phyloP scores from a whole-genome alignment of 2,113 vertebrate species.

The Prochilodus magdalenae region DNA sequence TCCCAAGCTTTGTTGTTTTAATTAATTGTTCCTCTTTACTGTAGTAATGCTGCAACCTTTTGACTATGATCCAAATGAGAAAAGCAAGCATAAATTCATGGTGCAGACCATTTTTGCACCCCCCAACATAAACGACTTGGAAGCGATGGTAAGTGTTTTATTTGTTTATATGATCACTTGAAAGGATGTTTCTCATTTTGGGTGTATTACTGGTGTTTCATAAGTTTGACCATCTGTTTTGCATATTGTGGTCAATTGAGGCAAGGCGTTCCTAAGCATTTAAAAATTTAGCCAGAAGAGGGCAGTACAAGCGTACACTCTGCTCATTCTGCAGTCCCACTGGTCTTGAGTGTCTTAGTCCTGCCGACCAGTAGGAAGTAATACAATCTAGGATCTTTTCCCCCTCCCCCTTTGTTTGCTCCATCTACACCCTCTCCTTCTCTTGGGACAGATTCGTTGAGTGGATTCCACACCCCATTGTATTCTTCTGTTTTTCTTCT shows the following conservation, averaged over 20 bases:
- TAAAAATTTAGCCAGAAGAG: slow-evolving; percentile 22
- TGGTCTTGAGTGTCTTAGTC: neutral
- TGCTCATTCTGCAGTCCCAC: neutral
- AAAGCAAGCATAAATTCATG: slow-evolving; percentile 95
- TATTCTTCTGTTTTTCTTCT: neutral
- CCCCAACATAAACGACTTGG: slow-evolving; percentile 84
- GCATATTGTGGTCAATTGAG: neutral
- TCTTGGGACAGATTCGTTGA: too few species aligned
- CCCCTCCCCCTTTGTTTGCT: neutral
- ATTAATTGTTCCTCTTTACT: slow-evolving; percentile 8
- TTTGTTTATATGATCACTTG: neutral
- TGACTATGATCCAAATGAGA: slow-evolving; percentile 92
- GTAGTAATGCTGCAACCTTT: slow-evolving; percentile 92
- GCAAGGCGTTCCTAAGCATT: neutral
- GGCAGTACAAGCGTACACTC: neutral
- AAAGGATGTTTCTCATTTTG: neutral
- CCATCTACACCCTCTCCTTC: neutral
- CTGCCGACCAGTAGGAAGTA: slow-evolving; percentile 18
- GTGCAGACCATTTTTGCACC: slow-evolving; percentile 91
- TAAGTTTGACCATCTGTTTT: neutral
- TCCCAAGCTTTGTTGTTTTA: neutral
- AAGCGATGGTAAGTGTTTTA: slow-evolving; percentile 83
- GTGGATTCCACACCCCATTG: too few species aligned
- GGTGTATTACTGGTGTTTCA: neutral
- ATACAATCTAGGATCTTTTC: neutral